Evolutionary conservation across 2,113 vertebrate genomes (phyloP), one percentile per base, ranked within the genome.

Genomic region (Ptilorrhoa leucosticta): DNA sequence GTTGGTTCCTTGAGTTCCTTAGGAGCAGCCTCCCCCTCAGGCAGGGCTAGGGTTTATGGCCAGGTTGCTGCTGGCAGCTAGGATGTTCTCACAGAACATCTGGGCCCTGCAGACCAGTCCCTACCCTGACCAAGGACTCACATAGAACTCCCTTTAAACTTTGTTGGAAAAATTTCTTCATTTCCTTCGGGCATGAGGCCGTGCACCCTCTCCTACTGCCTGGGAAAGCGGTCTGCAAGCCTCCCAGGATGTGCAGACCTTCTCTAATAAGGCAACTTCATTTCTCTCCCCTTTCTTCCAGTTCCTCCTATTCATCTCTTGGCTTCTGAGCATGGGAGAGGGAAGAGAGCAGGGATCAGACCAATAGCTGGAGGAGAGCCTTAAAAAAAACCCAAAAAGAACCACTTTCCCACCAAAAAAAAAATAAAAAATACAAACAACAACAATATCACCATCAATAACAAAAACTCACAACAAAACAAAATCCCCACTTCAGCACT

Each of bases 131-230:
- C 45, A 73, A 56, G 13, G 31, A 14, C 44, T 76, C 26, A 33
- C 40, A 39, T 12, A 47, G 16, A 86, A 13, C 4, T 26, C 27
- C 35, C 23, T 83, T 83, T 51, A 39, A 42, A 23, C 37, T 72
- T 45, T 6, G 1, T 3, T 60, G 45, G 80, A n/a, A 64, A 64
- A 16, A 45, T 10, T 26, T 60, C 33, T 47, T 66, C 11, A 33
- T 79, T 33, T 83, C 39, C 28, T 94, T 76, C 0, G 0, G 45
- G 42, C 37, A 22, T 54, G 47, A 90, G 51, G 31, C 31, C 0
- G 0, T 7, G 3, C 13, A n/a, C 11, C n/a, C 11, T 40, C 26
- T 40, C n/a, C 71, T 54, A 0, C 6, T 37, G 23, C 22, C 39
- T 71, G 51, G 27, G 58, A 77, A 77, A 58, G n/a, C 20, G 39